phyloP scores from a whole-genome alignment of 35 echinoderm and acorn worm genomes.

The Strongylocentrotus purpuratus region DNA sequence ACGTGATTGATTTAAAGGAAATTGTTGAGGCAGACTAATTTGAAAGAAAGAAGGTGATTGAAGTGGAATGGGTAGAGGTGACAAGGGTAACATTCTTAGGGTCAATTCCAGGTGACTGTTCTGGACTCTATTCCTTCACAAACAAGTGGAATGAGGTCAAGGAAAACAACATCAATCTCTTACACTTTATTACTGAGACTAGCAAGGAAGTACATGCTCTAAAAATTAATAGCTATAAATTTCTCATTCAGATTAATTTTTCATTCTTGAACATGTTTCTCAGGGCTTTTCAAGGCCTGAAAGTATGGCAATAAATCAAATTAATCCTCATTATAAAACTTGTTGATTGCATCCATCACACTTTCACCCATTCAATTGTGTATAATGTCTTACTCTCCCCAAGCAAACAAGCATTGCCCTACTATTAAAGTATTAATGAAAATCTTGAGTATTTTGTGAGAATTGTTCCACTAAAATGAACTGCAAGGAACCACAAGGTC shows the following conservation, averaged over 20 bases:
- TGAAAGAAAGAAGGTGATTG: background rate
- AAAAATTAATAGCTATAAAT: no score
- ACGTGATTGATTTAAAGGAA: conserved; percentile 3
- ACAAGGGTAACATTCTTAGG: background rate
- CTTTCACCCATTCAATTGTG: background rate
- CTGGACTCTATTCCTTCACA: background rate
- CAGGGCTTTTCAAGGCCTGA: no score
- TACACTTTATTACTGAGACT: background rate
- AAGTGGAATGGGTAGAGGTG: background rate
- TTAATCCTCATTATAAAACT: background rate
- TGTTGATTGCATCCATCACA: background rate
- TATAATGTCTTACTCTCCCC: background rate
- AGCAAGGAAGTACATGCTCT: background rate
- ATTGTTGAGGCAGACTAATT: background rate
- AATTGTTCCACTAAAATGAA: no score
- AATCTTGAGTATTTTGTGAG: no score
- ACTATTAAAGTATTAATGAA: no score
- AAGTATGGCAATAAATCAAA: background rate
- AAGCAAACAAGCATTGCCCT: no score
- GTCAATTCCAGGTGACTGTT: background rate
- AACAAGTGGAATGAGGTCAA: background rate
- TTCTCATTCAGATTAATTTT: background rate
- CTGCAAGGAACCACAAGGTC: no score
- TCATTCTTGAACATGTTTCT: background rate
- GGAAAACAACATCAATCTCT: background rate